These are phyloP conservation scores for Esperia sulphurella DNA, from an alignment of 2,888 invertebrate genomes.

Conservation along the genomic window DNA sequence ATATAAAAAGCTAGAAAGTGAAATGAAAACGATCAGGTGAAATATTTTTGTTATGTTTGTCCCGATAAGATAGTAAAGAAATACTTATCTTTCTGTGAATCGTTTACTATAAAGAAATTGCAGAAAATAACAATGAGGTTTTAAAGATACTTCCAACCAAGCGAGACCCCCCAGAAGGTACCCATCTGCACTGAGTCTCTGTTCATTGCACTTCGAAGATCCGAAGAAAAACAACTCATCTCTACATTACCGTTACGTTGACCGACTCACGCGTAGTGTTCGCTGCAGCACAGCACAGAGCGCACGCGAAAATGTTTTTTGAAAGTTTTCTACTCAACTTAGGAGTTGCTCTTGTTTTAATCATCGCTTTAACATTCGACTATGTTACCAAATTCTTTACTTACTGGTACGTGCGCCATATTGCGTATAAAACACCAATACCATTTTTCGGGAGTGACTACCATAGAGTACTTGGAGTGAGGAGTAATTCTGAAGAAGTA, in stretches of 20 bases:
- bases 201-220: not conserved
- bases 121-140: too few species aligned
- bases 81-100: too few species aligned
- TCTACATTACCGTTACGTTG: slow-evolving; percentile 55
- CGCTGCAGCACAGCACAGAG: slow-evolving; percentile 38
- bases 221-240: not conserved
- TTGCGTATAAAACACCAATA: slow-evolving; percentile 55
- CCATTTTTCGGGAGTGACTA: slow-evolving; percentile 68
- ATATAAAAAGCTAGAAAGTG: too few species aligned
- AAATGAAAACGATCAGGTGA: too few species aligned
- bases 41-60: too few species aligned
- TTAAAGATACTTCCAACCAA: not conserved
- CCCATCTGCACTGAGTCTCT: not conserved
- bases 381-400: slow-evolving; percentile 72
- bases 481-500: slow-evolving; percentile 57
- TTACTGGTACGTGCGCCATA: slow-evolving; percentile 69
- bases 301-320: slow-evolving; percentile 62
- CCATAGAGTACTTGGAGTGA: slow-evolving; percentile 52
- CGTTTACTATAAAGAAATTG: too few species aligned
- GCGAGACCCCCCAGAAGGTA: not conserved
- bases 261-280: slow-evolving; percentile 59
- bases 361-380: slow-evolving; percentile 58
- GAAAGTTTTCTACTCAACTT: slow-evolving; percentile 67
- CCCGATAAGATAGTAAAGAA: too few species aligned
- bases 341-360: slow-evolving; percentile 41